phyloP scores from a whole-genome alignment of 2,113 vertebrate species.

The Coryphaenoides rupestris region DNA sequence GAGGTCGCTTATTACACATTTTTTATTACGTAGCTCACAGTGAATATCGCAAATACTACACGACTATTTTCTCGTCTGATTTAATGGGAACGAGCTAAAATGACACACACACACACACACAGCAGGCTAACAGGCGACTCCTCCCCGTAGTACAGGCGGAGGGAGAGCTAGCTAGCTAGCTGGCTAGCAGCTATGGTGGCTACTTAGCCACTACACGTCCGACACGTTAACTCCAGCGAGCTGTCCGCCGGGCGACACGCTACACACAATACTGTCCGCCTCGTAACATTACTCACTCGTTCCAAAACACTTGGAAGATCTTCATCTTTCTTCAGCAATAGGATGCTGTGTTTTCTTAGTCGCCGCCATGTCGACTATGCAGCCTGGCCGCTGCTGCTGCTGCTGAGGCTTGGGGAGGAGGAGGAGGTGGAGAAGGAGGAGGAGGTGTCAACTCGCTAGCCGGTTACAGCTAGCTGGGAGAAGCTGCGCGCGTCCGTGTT shows the following conservation, averaged over 20 bases:
- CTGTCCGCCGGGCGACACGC: background rate
- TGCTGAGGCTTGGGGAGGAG: constrained; percentile 59
- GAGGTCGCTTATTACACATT: background rate
- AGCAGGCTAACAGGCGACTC: constrained; percentile 42
- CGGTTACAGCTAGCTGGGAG: constrained; percentile 65
- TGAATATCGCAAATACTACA: background rate
- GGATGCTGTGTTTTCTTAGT: constrained; percentile 63
- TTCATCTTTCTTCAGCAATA: constrained; percentile 71
- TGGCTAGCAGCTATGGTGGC: background rate
- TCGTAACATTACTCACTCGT: constrained; percentile 62
- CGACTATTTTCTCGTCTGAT: too few relatives aligned
- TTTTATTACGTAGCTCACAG: background rate
- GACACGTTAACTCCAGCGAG: constrained; percentile 28
- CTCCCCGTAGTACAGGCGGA: constrained; percentile 33
- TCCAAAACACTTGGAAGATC: constrained; percentile 67
- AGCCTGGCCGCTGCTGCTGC: constrained; percentile 70
- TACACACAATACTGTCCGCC: background rate
- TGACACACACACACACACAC: constrained; percentile 41
- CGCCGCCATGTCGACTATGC: constrained; percentile 74
- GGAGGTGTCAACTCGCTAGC: constrained; percentile 70
- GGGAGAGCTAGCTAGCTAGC: constrained; percentile 27
- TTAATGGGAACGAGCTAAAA: background rate
- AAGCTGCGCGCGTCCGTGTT: constrained; percentile 18
- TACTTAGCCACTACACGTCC: constrained; percentile 38
- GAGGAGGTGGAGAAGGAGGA: too few relatives aligned